These are phyloP conservation scores for Psittacula derbiana DNA, from an alignment of 2,797 vertebrate species.

Conservation along the genomic window DNA sequence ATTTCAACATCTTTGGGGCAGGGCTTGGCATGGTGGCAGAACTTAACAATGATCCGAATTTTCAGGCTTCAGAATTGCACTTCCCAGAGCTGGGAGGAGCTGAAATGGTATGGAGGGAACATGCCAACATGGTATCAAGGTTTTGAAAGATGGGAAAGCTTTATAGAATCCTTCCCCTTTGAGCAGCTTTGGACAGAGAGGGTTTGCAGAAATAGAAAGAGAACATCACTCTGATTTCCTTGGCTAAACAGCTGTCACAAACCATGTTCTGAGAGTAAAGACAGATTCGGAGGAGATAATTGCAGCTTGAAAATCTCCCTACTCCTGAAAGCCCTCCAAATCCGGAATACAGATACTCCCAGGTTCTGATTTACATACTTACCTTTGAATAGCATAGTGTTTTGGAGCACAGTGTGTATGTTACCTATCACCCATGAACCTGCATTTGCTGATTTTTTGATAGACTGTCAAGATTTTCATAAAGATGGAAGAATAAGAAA, in stretches of 20 bases:
- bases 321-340: background rate
- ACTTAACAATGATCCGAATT: background rate
- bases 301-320: background rate
- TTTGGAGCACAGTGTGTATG: background rate
- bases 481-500: background rate
- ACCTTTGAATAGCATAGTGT: background rate
- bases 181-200: background rate
- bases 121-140: background rate
- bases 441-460: background rate
- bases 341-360: background rate
- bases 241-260: background rate
- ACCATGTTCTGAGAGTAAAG: background rate
- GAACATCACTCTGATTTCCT: background rate
- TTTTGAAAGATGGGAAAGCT: background rate
- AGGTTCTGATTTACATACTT: background rate
- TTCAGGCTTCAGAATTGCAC: background rate
- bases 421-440: background rate
- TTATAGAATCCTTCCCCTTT: background rate
- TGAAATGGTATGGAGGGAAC: background rate
- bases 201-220: background rate
- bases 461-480: background rate
- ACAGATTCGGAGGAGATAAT: background rate
- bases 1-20: background rate
- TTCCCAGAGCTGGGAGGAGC: background rate
- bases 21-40: background rate